Conservation (phyloP, 2,888 invertebrate species). For the Phaonia tiefii region DNA sequence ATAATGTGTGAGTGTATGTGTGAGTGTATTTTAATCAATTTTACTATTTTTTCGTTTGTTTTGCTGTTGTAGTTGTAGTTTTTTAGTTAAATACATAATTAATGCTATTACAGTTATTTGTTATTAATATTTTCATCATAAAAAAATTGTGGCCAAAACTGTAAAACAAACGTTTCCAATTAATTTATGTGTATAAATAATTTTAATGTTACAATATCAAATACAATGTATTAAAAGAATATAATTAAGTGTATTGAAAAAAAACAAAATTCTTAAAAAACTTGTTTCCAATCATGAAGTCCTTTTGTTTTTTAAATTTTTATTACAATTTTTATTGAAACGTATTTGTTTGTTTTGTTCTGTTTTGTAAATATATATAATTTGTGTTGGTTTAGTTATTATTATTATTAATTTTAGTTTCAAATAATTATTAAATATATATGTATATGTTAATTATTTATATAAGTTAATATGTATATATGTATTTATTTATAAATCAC, state of each 20-base stretch:
- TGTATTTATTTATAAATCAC: slow-evolving; percentile 67
- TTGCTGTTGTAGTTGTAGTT: slow-evolving; percentile 27
- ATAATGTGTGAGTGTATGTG: slow-evolving; percentile 28
- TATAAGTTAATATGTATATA: slow-evolving; percentile 65
- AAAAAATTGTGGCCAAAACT: slow-evolving; percentile 22
- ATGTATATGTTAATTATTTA: slow-evolving; percentile 49
- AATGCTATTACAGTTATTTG: slow-evolving; percentile 58
- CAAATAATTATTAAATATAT: slow-evolving; percentile 64
- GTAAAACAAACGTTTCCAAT: neutral
- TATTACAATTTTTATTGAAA: slow-evolving; percentile 12
- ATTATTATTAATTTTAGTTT: slow-evolving; percentile 40
- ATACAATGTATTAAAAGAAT: neutral
- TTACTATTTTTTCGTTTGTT: slow-evolving; percentile 41
- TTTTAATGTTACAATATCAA: too few relatives aligned
- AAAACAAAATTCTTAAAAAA: neutral
- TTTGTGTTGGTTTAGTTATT: slow-evolving; percentile 55
- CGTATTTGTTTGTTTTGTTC: slow-evolving; percentile 24
- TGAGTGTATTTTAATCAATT: slow-evolving; percentile 54
- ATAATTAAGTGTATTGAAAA: neutral
- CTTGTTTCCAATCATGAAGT: slow-evolving; percentile 42
- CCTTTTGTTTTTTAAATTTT: slow-evolving; percentile 41
- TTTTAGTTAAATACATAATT: slow-evolving; percentile 37
- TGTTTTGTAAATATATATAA: slow-evolving; percentile 59
- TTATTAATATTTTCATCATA: slow-evolving; percentile 6
- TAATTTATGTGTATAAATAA: too few relatives aligned